phyloP scores from a whole-genome alignment of 2,888 invertebrate species.

The Mesorhabditis sp. region DNA sequence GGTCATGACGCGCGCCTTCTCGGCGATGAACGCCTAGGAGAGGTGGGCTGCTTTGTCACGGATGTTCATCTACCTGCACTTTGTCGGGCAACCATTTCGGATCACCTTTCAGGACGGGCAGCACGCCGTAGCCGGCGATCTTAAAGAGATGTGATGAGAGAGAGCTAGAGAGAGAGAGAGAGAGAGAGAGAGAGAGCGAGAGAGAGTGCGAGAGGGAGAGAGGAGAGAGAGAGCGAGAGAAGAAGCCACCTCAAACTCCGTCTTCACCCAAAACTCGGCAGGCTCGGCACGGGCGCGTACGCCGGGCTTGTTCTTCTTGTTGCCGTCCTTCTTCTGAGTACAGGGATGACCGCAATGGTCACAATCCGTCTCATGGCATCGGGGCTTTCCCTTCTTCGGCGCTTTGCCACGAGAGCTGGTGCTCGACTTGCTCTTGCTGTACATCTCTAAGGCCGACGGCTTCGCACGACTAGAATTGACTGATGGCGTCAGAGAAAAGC shows the following conservation, averaged over 20 bases:
- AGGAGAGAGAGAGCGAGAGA: too few species aligned
- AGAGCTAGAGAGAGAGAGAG: neutral
- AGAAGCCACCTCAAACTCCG: conserved; percentile 1
- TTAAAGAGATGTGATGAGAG: neutral
- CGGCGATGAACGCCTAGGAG: conserved; percentile 16
- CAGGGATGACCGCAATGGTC: neutral
- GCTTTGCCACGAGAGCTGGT: too few species aligned
- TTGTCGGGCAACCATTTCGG: conserved; percentile 17
- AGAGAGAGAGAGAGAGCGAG: too few species aligned
- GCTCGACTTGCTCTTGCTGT: too few species aligned
- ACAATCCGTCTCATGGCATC: neutral
- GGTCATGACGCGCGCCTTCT: conserved; percentile 18
- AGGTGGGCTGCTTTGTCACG: neutral
- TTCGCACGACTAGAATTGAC: too few species aligned
- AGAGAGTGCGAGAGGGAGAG: too few species aligned
- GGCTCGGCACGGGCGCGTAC: neutral
- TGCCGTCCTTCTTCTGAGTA: neutral
- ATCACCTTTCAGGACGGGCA: conserved; percentile 25
- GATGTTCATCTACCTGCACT: neutral
- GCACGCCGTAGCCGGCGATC: conserved; percentile 15
- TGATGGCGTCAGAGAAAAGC: too few species aligned
- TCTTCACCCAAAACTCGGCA: neutral
- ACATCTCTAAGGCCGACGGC: too few species aligned
- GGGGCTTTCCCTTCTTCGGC: too few species aligned
- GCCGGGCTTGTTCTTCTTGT: neutral